These are phyloP conservation scores for Danio choprae DNA, from an alignment of 2,797 vertebrate species.

Conservation along the genomic window DNA sequence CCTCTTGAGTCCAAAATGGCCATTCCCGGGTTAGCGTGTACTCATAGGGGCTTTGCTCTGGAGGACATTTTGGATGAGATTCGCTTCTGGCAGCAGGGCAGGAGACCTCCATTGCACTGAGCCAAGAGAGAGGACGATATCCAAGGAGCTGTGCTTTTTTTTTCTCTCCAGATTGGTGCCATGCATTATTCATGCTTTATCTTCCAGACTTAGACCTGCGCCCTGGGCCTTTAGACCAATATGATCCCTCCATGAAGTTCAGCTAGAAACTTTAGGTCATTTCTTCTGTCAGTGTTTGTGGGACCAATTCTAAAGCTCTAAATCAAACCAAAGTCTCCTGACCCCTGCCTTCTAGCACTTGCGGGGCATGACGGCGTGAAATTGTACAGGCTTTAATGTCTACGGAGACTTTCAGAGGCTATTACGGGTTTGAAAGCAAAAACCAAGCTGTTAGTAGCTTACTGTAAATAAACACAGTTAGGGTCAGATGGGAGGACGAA, in stretches of 20 bases:
- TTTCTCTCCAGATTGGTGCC: neutral
- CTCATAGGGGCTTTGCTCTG: conserved; percentile 1
- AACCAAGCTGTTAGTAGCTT: conserved; percentile 45
- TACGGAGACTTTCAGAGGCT: conserved; percentile 29
- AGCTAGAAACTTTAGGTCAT: conserved; percentile 9
- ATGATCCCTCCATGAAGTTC: conserved; percentile 35
- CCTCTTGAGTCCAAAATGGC: neutral
- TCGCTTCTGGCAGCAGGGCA: neutral
- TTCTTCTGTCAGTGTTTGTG: conserved; percentile 30
- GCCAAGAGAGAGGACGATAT: conserved; percentile 9
- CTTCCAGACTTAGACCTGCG: conserved; percentile 36
- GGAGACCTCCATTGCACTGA: conserved; percentile 8
- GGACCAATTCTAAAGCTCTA: conserved; percentile 32
- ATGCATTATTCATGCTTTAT: conserved; percentile 46
- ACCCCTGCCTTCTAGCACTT: conserved; percentile 34
- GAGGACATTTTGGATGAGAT: conserved; percentile 15
- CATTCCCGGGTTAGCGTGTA: neutral
- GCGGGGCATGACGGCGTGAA: conserved; percentile 22
- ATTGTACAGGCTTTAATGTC: conserved; percentile 49
- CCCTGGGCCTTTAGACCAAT: conserved; percentile 32
- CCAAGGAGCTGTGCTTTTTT: neutral
- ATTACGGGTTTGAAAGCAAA: conserved; percentile 18
- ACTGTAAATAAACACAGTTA: conserved; percentile 52
- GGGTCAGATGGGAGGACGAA: conserved; percentile 36
- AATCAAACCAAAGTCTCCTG: conserved; percentile 29